Evolutionary conservation across 2,888 invertebrate species (phyloP).

Genomic region (Luffia ferchaultella): DNA sequence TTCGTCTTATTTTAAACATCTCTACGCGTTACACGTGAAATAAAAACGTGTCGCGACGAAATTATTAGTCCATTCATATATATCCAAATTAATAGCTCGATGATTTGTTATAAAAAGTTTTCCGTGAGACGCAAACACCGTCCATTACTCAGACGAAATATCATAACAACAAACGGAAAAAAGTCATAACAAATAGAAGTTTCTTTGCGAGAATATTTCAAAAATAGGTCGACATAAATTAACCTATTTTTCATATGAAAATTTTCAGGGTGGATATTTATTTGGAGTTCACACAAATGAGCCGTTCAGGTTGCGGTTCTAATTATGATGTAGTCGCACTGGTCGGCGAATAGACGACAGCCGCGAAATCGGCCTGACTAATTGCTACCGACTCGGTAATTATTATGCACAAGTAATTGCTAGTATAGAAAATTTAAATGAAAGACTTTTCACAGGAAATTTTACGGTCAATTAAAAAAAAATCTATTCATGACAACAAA

Average conservation of each 20-base stretch:
- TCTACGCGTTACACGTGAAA: too few relatives aligned
- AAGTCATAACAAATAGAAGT: not conserved
- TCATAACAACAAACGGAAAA: not conserved
- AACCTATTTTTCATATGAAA: not conserved
- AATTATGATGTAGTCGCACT: slow-evolving; percentile 24
- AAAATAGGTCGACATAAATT: not conserved
- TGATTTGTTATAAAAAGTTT: not conserved
- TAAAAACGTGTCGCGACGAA: not conserved
- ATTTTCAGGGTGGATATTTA: not conserved
- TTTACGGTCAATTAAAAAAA: too few relatives aligned
- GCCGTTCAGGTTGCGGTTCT: slow-evolving; percentile 20
- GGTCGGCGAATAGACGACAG: slow-evolving; percentile 15
- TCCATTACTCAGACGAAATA: not conserved
- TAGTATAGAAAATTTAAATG: too few relatives aligned
- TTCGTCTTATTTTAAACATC: not conserved
- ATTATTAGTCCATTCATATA: not conserved
- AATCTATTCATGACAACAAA: too few relatives aligned
- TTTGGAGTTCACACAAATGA: not conserved
- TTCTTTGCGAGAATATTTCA: not conserved
- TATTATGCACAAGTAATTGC: too few relatives aligned
- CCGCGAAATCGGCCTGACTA: slow-evolving; percentile 20
- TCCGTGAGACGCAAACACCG: not conserved
- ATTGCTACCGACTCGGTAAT: slow-evolving; percentile 8
- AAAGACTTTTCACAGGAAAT: too few relatives aligned
- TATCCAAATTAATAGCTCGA: not conserved